Evolutionary conservation across 2,888 invertebrate genomes (phyloP).

Genomic region (Caenorhabditis zanzibari): DNA sequence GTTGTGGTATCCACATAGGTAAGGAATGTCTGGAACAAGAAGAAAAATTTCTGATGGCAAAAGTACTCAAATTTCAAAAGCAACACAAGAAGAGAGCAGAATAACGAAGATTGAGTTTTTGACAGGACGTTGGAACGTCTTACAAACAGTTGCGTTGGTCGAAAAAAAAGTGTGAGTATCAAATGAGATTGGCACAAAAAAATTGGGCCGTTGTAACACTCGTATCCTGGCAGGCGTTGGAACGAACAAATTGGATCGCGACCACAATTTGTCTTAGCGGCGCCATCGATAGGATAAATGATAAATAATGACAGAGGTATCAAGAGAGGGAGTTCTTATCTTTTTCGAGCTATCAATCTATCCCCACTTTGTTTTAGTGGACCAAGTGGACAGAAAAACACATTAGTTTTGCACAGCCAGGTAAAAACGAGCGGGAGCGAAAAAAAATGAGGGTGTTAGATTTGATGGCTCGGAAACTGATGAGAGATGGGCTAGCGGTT

Average conservation of each 20-base stretch:
- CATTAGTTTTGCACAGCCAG: slow-evolving; percentile 35
- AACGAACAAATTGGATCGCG: slow-evolving; percentile 60
- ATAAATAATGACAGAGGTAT: slow-evolving; percentile 49
- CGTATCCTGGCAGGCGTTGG: slow-evolving; percentile 29
- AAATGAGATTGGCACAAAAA: slow-evolving; percentile 42
- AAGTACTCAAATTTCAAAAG: slow-evolving; percentile 26
- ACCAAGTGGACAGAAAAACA: slow-evolving; percentile 22
- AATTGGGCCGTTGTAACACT: slow-evolving; percentile 44
- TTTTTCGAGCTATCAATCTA: slow-evolving; percentile 1
- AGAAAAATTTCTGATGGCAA: neutral
- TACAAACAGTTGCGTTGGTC: slow-evolving; percentile 17
- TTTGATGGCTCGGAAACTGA: slow-evolving; percentile 60
- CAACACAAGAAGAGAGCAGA: neutral
- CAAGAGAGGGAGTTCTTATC: slow-evolving; percentile 3
- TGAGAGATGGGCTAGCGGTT: slow-evolving; percentile 54
- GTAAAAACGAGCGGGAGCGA: slow-evolving; percentile 14
- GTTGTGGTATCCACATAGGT: slow-evolving; percentile 58
- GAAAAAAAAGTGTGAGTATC: slow-evolving; percentile 52
- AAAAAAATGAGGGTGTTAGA: slow-evolving; percentile 57
- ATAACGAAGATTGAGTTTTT: slow-evolving; percentile 24
- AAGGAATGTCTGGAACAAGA: slow-evolving; percentile 40
- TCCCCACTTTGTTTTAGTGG: neutral
- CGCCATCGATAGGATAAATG: slow-evolving; percentile 58
- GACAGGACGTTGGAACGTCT: slow-evolving; percentile 3
- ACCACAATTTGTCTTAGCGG: slow-evolving; percentile 62